A percentile compares a stretch with the other conserved stretches of the same genome.
These are phyloP conservation scores for Opisthocomus hoazin DNA, from an alignment of 2,113 vertebrate genomes.

Conservation along the genomic window DNA sequence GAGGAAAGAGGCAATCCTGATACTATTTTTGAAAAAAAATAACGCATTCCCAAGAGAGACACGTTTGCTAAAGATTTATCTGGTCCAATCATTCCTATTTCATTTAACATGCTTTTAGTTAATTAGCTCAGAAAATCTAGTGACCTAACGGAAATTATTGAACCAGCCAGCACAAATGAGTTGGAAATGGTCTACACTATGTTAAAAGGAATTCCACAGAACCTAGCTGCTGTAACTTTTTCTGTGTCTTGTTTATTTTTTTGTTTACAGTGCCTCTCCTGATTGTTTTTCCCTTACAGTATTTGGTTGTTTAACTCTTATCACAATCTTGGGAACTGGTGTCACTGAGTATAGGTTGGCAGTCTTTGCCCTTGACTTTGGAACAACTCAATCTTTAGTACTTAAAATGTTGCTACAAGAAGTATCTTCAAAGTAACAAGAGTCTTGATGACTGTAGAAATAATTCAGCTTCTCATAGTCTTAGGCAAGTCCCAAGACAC, in stretches of 20 bases:
- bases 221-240: background rate
- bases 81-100: background rate
- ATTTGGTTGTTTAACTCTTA: background rate
- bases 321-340: background rate
- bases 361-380: background rate
- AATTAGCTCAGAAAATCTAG: background rate
- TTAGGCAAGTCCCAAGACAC: background rate
- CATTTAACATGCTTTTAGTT: slow-evolving; percentile 9
- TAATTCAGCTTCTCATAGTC: background rate
- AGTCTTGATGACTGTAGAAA: background rate
- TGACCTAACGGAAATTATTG: background rate
- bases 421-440: background rate
- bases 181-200: background rate
- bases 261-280: background rate
- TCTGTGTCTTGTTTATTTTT: background rate
- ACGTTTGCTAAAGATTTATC: background rate
- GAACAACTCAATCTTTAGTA: background rate
- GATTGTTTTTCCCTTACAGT: background rate
- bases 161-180: background rate
- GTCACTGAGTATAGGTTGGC: background rate
- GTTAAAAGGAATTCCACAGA: background rate
- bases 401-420: background rate
- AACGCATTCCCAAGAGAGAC: background rate
- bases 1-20: background rate
- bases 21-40: background rate